Conservation (phyloP, 2,113 vertebrate species). For the Nestor notabilis region DNA sequence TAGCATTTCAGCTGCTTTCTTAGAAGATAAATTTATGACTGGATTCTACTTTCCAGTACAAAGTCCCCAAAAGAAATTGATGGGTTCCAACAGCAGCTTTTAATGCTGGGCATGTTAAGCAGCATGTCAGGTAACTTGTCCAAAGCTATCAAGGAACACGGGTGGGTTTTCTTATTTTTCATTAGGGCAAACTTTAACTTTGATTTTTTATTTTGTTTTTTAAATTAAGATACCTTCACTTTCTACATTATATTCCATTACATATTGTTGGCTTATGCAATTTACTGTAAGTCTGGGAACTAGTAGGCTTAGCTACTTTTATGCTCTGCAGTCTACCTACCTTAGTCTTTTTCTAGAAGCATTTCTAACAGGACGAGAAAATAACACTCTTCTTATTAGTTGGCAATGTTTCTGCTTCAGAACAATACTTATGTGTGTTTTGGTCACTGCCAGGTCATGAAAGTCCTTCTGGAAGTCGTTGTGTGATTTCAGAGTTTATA, state of each 20-base stretch:
- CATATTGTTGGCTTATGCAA: accelerated
- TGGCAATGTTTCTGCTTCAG: not conserved
- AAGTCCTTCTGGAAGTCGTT: slow-evolving; percentile 75
- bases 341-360: not conserved
- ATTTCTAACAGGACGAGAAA: not conserved
- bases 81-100: not conserved
- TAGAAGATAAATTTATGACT: not conserved
- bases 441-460: slow-evolving; percentile 80
- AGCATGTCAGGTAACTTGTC: not conserved
- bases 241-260: not conserved
- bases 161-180: not conserved
- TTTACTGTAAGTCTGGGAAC: accelerated
- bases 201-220: not conserved
- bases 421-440: not conserved
- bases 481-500: slow-evolving; percentile 87
- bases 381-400: not conserved
- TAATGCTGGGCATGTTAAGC: not conserved
- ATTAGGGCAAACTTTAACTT: not conserved
- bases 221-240: not conserved
- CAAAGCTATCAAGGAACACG: not conserved
- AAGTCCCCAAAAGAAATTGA: accelerated
- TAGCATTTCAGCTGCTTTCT: not conserved
- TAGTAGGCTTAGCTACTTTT: not conserved
- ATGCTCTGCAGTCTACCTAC: not conserved
- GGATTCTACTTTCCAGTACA: not conserved